These are phyloP conservation scores for Scalopus aquaticus DNA, from an alignment of 2,113 vertebrate species.

Conservation along the genomic window DNA sequence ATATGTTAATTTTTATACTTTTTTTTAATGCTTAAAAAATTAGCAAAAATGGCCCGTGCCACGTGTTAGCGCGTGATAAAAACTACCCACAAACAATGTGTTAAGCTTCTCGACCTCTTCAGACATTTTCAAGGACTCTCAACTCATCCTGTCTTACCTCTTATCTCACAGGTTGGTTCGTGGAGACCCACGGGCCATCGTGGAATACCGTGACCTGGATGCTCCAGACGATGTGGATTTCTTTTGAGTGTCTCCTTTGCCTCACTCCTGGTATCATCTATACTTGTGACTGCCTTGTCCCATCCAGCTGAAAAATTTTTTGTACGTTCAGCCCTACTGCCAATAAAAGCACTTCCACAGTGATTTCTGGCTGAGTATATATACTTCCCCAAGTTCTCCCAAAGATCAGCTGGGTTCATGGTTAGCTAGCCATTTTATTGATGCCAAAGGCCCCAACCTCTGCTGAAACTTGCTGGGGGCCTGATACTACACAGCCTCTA, in stretches of 20 bases:
- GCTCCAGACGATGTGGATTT: constrained; percentile 95
- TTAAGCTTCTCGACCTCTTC: neutral
- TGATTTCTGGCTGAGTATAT: neutral
- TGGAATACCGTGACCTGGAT: constrained; percentile 94
- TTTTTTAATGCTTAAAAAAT: too few species aligned
- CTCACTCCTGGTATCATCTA: neutral
- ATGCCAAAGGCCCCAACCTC: neutral
- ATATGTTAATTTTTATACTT: too few species aligned
- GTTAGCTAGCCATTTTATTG: constrained; percentile 29
- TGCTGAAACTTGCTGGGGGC: neutral
- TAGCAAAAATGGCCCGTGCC: too few species aligned
- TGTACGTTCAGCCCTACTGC: constrained; percentile 72
- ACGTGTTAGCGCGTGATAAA: too few species aligned
- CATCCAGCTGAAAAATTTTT: constrained; percentile 60
- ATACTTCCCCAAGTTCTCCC: neutral
- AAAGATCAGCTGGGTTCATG: neutral
- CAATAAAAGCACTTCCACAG: constrained; percentile 74
- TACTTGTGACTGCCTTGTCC: constrained; percentile 13
- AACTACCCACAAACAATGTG: too few species aligned
- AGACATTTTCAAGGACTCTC: neutral
- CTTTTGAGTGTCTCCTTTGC: constrained; percentile 83
- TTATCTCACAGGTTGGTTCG: constrained; percentile 89
- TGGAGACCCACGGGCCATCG: constrained; percentile 93
- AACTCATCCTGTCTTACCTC: neutral
- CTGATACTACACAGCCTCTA: neutral